These are phyloP conservation scores for Thalassophryne amazonica DNA, from an alignment of 2,797 vertebrate species.

Conservation along the genomic window DNA sequence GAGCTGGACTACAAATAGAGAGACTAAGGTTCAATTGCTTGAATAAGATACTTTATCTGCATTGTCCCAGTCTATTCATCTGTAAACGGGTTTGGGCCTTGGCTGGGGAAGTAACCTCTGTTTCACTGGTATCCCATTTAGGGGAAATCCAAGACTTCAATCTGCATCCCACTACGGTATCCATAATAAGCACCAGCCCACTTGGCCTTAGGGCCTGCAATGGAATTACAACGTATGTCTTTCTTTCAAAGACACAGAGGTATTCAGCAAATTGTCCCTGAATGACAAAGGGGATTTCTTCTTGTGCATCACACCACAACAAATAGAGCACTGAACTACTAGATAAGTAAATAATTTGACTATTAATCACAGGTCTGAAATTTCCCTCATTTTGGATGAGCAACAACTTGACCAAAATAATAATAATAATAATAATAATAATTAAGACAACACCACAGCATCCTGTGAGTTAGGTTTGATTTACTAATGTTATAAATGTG, in stretches of 20 bases:
- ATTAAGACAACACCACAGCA: constrained; percentile 47
- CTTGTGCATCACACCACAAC: constrained; percentile 10
- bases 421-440: constrained; percentile 35
- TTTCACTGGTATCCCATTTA: too few species aligned
- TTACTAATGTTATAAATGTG: constrained; percentile 47
- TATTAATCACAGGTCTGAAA: constrained; percentile 35
- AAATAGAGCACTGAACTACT: constrained; percentile 24
- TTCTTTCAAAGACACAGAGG: constrained; percentile 66
- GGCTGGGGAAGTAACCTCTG: too few species aligned
- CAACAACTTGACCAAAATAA: constrained; percentile 61
- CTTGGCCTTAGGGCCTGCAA: too few species aligned
- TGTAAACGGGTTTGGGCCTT: too few species aligned
- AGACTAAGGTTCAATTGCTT: too few species aligned
- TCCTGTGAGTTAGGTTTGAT: constrained; percentile 41
- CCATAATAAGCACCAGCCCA: too few species aligned
- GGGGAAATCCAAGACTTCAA: too few species aligned
- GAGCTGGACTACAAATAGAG: too few species aligned
- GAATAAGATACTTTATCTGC: too few species aligned
- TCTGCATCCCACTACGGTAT: too few species aligned
- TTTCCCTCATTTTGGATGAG: constrained; percentile 47
- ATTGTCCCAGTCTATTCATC: too few species aligned
- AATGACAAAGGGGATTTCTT: constrained; percentile 46
- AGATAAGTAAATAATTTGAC: constrained; percentile 19
- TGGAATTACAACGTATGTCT: too few species aligned
- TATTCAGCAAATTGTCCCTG: constrained; percentile 57